phyloP scores from a whole-genome alignment of 2,113 vertebrate genomes.

The Otis tarda region DNA sequence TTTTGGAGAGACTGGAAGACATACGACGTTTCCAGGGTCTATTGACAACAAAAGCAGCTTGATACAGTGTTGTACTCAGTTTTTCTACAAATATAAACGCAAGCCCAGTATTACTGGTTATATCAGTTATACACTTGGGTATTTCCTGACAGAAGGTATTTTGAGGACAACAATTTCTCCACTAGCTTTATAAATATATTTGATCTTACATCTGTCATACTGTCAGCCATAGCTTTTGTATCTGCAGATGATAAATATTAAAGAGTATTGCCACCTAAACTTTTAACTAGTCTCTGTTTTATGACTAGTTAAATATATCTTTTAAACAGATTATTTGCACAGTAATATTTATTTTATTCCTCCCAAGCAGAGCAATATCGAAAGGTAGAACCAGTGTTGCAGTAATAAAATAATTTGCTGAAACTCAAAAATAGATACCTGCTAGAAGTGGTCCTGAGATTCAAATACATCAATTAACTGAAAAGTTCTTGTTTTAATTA shows the following conservation, averaged over 20 bases:
- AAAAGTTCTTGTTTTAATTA: not conserved
- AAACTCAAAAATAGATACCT: not conserved
- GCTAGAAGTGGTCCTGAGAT: not conserved
- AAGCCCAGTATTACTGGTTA: not conserved
- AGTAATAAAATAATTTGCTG: not conserved
- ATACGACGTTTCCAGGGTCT: not conserved
- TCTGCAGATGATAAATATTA: not conserved
- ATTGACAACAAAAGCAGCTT: conserved; percentile 8
- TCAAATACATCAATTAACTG: not conserved
- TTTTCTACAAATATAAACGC: conserved; percentile 8
- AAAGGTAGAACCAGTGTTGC: not conserved
- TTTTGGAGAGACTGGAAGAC: conserved; percentile 5
- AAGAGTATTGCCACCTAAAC: not conserved
- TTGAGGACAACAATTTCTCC: not conserved
- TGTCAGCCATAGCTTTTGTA: not conserved
- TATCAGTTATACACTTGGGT: not conserved
- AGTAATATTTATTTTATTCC: not conserved
- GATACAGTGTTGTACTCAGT: not conserved
- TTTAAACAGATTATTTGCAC: not conserved
- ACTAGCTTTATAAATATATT: not conserved
- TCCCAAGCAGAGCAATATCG: not conserved
- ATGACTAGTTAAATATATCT: not conserved
- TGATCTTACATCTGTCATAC: not conserved
- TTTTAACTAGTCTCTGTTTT: not conserved
- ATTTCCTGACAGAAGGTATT: not conserved